Evolutionary conservation across 2,888 invertebrate genomes (phyloP), one percentile per base, ranked within the genome.

Genomic region (Thera britannica): DNA sequence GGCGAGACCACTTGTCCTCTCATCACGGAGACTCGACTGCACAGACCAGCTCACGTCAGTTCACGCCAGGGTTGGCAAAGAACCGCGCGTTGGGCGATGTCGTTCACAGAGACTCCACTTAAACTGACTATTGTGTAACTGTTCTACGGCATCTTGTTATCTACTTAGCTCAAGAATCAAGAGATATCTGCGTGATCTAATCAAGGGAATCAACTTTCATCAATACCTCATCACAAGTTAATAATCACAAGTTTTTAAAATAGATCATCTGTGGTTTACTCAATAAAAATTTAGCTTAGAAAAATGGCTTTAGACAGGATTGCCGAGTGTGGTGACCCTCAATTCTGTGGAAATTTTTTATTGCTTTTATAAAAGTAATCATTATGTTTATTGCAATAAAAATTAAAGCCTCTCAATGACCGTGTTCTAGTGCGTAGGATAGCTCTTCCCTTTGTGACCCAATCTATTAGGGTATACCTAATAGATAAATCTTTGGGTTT

Each of bases 1-100:
- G 97, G 96, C 72, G 98, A 97, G 78, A 98, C 96, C 85, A 99
- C 99, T 94, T 98, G 97, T 78, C 99, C 99, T 85, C 99, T 96
- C 96, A 99, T 98, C 89, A 99, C 99, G 84, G 99, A 98, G 83
- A 98, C 99, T 89, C 99, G 98, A 95, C 99, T 99, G 96, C 90
- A 94, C 94, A 94, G 83, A 92, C 79, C 89, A 86, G 74, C 83
- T 83, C 82, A 83, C 81, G 84, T 92, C 86, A 92, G 83, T 80
- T 78, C 68, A 73, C 72, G 83, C 74, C 83, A 75, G 74, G 77
- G 67, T 75, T 77, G 75, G 81, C 83, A 82, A 82, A 81, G 79
- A 83, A 77, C 77, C 63, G 68, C 71, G 72, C 80, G 77, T 80
- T 77, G 75, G 79, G 76, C 81, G 83, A 86, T 84, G 86, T 79